These are phyloP conservation scores for Toxotes chatareus DNA, from an alignment of 2,113 vertebrate genomes.

Conservation along the genomic window DNA sequence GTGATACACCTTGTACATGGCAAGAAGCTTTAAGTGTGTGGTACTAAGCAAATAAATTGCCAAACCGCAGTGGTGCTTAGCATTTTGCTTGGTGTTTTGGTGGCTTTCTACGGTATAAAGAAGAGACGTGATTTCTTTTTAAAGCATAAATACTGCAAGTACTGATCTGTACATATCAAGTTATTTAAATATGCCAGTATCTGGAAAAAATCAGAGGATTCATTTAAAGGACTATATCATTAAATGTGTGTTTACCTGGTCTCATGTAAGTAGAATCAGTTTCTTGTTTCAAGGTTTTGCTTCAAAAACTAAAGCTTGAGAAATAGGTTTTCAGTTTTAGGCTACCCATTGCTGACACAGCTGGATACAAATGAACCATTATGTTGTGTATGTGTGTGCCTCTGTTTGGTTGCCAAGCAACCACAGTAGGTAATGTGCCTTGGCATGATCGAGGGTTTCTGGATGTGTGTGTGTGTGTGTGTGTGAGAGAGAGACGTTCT, in stretches of 20 bases:
- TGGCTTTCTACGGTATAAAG: background rate
- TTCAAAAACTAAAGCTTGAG: conserved; percentile 16
- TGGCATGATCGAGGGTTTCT: conserved; percentile 46
- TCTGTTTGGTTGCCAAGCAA: conserved; percentile 71
- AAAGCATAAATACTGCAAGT: background rate
- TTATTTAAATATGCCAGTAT: background rate
- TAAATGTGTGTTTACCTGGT: conserved; percentile 4
- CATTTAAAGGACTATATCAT: conserved; percentile 2
- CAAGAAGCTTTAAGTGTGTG: background rate
- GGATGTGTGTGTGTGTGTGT: conserved; percentile 10
- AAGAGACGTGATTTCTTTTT: background rate
- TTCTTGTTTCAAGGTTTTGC: background rate
- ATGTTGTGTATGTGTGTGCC: conserved; percentile 52
- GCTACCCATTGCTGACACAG: conserved; percentile 67
- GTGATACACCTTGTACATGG: background rate
- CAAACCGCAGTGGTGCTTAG: background rate
- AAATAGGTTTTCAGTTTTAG: conserved; percentile 43
- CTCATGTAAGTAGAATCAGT: background rate
- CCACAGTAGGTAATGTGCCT: conserved; percentile 63
- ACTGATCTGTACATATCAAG: background rate
- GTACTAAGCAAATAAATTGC: background rate
- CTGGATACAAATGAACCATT: conserved; percentile 74
- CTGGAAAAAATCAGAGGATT: background rate
- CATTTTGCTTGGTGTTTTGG: background rate
- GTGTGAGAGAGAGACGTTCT: background rate